Conservation (phyloP, 1,140 invertebrate genomes). For the Monomorium pharaonis region DNA sequence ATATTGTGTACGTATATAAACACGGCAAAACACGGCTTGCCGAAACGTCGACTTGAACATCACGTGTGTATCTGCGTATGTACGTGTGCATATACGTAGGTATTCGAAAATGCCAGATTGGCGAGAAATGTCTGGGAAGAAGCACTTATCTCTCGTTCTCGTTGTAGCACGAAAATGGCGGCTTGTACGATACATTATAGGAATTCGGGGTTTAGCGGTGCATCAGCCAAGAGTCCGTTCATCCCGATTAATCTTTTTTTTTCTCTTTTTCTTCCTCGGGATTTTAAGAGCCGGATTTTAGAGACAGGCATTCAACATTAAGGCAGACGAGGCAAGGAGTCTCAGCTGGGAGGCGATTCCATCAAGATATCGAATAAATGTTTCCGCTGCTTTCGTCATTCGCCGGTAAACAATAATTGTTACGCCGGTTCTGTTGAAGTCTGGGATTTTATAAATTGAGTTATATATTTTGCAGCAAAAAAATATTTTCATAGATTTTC, state of each 20-base stretch:
- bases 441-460: not conserved
- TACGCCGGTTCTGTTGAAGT: not conserved
- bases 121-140: not conserved
- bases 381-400: not conserved
- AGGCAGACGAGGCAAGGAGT: not conserved
- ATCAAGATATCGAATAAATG: not conserved
- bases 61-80: not conserved
- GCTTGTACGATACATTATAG: constrained; percentile 30
- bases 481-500: not conserved
- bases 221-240: constrained; percentile 3
- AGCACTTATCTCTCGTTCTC: constrained; percentile 15
- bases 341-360: not conserved
- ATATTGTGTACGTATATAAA: constrained; percentile 1
- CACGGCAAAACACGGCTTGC: constrained; percentile 11
- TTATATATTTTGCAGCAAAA: not conserved
- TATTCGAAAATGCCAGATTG: constrained; percentile 35
- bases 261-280: not conserved
- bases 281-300: constrained; percentile 3
- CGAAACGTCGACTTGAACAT: not conserved
- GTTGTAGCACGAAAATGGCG: constrained; percentile 19
- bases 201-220: constrained; percentile 8
- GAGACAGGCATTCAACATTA: not conserved
- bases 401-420: not conserved
- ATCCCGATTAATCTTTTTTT: constrained; percentile 39
- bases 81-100: not conserved